Evolutionary conservation across 2,113 vertebrate species (phyloP).

Genomic region (Pangasianodon gigas): DNA sequence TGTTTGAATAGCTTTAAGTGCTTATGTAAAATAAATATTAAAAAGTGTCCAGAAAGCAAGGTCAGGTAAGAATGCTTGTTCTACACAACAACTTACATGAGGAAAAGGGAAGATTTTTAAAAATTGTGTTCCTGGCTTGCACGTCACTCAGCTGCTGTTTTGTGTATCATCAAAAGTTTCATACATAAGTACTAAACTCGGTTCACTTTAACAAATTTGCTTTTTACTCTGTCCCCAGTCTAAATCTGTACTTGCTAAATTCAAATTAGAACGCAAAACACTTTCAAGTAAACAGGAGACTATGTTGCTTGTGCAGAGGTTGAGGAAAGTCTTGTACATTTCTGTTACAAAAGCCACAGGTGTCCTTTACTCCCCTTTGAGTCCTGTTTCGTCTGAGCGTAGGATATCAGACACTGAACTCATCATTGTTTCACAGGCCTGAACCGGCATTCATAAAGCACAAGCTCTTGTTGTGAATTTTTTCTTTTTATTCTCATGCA

Average conservation of each 20-base stretch:
- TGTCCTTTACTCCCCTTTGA: conserved; percentile 30
- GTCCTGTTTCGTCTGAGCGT: conserved; percentile 17
- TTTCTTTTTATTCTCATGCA: background rate
- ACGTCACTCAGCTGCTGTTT: background rate
- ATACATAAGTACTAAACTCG: background rate
- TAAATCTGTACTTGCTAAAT: background rate
- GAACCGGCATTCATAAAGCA: conserved; percentile 17
- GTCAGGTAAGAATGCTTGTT: background rate
- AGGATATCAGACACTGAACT: conserved; percentile 9
- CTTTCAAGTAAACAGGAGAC: background rate
- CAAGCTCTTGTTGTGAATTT: conserved; percentile 35
- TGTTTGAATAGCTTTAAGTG: background rate
- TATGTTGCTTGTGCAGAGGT: background rate
- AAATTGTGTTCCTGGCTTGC: background rate
- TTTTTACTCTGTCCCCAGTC: background rate
- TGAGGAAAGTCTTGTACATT: conserved; percentile 28
- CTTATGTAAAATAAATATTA: background rate
- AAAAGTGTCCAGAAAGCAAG: background rate
- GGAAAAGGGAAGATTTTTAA: background rate
- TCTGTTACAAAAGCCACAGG: conserved; percentile 37
- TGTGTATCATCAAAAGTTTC: background rate
- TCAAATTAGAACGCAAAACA: background rate
- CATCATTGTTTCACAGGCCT: conserved; percentile 17
- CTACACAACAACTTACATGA: background rate
- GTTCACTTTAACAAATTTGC: background rate